A percentile compares a stretch with the other conserved stretches of the same genome.
phyloP scores from a whole-genome alignment of 1,140 invertebrate species.

The Lamellibrachia luymesi region DNA sequence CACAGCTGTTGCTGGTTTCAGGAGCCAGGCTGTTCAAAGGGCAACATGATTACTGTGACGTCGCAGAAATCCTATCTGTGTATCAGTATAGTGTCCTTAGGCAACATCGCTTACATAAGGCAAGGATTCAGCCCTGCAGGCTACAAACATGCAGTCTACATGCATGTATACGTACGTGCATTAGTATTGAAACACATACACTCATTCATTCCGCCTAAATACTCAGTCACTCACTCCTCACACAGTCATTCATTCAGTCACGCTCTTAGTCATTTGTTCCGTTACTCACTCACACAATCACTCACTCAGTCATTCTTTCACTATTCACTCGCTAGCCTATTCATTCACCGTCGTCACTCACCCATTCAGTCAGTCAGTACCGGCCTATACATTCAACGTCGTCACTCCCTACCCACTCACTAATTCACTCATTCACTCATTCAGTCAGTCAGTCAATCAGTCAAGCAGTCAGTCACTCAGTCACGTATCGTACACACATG shows the following conservation, averaged over 20 bases:
- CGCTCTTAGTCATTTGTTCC: too few relatives aligned
- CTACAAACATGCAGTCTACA: not conserved
- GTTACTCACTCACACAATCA: not conserved
- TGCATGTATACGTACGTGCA: too few relatives aligned
- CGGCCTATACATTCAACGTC: not conserved
- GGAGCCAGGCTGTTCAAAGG: not conserved
- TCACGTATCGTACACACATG: too few relatives aligned
- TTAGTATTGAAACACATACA: too few relatives aligned
- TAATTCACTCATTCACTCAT: not conserved
- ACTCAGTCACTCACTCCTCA: too few relatives aligned
- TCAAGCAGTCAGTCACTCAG: too few relatives aligned
- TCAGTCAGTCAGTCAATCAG: too few relatives aligned
- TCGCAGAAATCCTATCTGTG: not conserved
- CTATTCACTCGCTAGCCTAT: not conserved
- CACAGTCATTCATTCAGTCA: too few relatives aligned
- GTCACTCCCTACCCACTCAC: not conserved
- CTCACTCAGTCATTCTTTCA: not conserved
- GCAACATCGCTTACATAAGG: not conserved
- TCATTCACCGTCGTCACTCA: not conserved
- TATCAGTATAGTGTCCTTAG: not conserved
- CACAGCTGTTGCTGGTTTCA: not conserved
- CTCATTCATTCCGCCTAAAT: too few relatives aligned
- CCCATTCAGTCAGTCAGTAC: not conserved
- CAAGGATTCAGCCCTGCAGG: not conserved
- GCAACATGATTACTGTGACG: not conserved